phyloP scores from a whole-genome alignment of 1,140 invertebrate species.

The Cydia strobilella region DNA sequence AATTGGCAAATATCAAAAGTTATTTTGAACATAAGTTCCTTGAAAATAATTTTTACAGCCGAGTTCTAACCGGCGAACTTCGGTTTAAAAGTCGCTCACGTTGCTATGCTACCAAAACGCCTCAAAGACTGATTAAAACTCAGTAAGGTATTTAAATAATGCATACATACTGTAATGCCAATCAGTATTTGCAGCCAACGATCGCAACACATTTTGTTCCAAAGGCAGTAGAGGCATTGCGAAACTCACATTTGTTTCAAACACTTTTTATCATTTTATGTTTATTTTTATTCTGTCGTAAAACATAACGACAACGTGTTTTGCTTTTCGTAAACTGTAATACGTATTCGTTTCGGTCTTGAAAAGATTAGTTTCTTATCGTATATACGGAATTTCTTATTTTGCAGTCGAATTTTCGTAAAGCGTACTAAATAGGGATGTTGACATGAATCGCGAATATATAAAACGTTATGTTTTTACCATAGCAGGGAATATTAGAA shows the following conservation, averaged over 20 bases:
- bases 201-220: slow-evolving; percentile 15
- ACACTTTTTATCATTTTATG: slow-evolving; percentile 17
- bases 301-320: not conserved
- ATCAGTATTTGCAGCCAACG: not conserved
- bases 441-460: too few species aligned
- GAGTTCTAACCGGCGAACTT: too few species aligned
- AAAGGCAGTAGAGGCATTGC: not conserved
- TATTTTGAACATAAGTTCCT: too few species aligned
- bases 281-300: slow-evolving; percentile 11
- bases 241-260: not conserved
- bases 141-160: not conserved
- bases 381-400: not conserved
- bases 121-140: too few species aligned
- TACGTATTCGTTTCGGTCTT: slow-evolving; percentile 1
- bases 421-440: not conserved
- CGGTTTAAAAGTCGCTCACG: too few species aligned
- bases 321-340: slow-evolving; percentile 9
- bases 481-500: too few species aligned
- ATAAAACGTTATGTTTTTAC: too few species aligned
- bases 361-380: not conserved
- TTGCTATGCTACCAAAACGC: too few species aligned
- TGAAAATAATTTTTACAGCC: too few species aligned
- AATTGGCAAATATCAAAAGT: too few species aligned
- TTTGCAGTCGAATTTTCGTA: not conserved
- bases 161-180: slow-evolving; percentile 14